Conservation (phyloP, 2,797 vertebrate genomes). For the Buceros bicornis region DNA sequence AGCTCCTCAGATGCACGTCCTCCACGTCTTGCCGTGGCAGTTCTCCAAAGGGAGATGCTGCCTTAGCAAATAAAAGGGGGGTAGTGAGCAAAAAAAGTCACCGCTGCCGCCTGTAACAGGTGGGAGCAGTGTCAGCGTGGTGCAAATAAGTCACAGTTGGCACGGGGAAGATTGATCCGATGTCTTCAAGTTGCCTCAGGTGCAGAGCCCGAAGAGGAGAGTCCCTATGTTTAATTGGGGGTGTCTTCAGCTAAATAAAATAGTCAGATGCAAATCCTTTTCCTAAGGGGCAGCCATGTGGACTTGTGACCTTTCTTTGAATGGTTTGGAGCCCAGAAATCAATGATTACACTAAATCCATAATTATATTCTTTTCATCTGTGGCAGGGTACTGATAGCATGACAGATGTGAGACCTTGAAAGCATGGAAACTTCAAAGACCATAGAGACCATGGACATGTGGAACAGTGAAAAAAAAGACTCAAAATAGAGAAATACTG, state of each 20-base stretch:
- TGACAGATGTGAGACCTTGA: slow-evolving; percentile 70
- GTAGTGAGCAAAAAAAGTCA: background rate
- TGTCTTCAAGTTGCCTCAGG: slow-evolving; percentile 17
- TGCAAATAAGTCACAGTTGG: background rate
- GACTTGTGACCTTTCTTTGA: slow-evolving; percentile 70
- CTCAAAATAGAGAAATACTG: background rate
- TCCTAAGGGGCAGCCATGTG: slow-evolving; percentile 58
- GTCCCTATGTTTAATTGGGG: slow-evolving; percentile 26
- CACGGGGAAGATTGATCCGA: background rate
- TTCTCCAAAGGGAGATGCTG: background rate
- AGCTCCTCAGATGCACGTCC: slow-evolving; percentile 35
- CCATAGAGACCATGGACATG: slow-evolving; percentile 7
- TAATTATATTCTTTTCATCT: slow-evolving; percentile 74
- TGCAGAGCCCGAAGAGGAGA: background rate
- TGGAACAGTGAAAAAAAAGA: background rate
- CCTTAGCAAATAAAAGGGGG: background rate
- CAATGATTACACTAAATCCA: slow-evolving; percentile 74
- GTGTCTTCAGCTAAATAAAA: slow-evolving; percentile 49
- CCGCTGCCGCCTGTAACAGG: slow-evolving; percentile 2
- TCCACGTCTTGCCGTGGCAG: background rate
- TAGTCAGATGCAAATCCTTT: slow-evolving; percentile 58
- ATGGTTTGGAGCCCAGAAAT: slow-evolving; percentile 67
- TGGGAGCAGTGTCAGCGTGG: background rate
- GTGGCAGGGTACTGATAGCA: slow-evolving; percentile 20
- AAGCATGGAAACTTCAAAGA: slow-evolving; percentile 70